Evolutionary conservation across 2,888 invertebrate species (phyloP).

Genomic region (Philaethria dido): DNA sequence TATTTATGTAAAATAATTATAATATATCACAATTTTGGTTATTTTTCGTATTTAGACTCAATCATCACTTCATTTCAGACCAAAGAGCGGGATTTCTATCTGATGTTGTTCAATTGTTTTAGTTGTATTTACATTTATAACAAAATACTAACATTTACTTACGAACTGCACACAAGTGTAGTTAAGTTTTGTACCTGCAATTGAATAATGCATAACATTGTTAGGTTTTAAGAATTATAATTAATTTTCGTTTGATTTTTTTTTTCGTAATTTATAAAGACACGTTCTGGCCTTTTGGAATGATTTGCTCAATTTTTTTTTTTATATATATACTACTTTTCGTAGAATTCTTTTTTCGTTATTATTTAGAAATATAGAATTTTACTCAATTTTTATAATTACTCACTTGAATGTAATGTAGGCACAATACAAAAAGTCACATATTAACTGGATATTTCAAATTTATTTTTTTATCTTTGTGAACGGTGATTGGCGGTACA

Average conservation of each 20-base stretch:
- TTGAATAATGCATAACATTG: conserved; percentile 49
- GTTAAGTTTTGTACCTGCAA: conserved; percentile 62
- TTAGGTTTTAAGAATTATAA: conserved; percentile 27
- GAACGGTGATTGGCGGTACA: no score
- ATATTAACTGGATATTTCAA: no score
- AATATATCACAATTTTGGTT: no score
- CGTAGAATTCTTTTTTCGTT: no score
- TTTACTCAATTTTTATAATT: no score
- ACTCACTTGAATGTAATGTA: no score
- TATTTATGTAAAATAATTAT: neutral
- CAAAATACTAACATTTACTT: conserved; percentile 33
- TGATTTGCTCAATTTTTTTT: no score
- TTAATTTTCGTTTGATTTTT: conserved; percentile 6
- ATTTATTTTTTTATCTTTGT: no score
- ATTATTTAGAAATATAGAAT: no score
- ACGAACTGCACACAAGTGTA: conserved; percentile 44
- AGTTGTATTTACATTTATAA: conserved; percentile 30
- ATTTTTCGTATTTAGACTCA: no score
- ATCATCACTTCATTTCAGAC: conserved; percentile 30
- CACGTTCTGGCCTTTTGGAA: neutral
- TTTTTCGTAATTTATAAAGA: conserved; percentile 20
- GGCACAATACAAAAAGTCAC: no score
- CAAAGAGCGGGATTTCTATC: conserved; percentile 36
- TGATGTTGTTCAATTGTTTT: conserved; percentile 36
- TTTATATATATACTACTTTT: no score